phyloP scores from a whole-genome alignment of 2,888 invertebrate genomes.

The Choristoneura rosaceana region DNA sequence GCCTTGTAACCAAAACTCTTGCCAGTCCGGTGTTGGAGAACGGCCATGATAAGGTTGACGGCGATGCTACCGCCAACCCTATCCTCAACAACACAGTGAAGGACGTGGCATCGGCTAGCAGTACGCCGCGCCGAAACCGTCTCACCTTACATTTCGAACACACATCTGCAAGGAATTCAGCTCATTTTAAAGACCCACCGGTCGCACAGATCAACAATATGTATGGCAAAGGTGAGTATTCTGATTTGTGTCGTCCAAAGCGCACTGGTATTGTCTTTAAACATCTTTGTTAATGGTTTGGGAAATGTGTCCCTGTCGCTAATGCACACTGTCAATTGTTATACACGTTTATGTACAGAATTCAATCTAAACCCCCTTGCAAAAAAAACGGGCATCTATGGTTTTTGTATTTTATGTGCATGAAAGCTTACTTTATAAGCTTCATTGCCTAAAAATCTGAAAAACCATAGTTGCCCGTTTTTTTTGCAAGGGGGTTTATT shows the following conservation, averaged over 20 bases:
- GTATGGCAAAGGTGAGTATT: slow-evolving; percentile 74
- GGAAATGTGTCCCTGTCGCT: slow-evolving; percentile 25
- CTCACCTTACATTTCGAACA: slow-evolving; percentile 91
- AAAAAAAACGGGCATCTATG: too few relatives aligned
- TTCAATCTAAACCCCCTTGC: too few relatives aligned
- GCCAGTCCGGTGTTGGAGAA: slow-evolving; percentile 72
- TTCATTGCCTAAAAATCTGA: too few relatives aligned
- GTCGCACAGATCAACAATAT: slow-evolving; percentile 59
- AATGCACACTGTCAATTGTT: slow-evolving; percentile 28
- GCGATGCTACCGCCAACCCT: slow-evolving; percentile 59
- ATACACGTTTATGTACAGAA: not conserved
- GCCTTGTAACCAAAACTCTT: slow-evolving; percentile 81
- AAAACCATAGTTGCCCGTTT: too few relatives aligned
- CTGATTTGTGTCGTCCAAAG: slow-evolving; percentile 6
- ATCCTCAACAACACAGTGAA: slow-evolving; percentile 57
- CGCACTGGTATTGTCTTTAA: slow-evolving; percentile 31
- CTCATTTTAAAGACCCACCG: slow-evolving; percentile 91
- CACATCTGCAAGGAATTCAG: slow-evolving; percentile 88
- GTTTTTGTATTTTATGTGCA: too few relatives aligned
- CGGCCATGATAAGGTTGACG: slow-evolving; percentile 71
- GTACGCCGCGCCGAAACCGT: slow-evolving; percentile 87
- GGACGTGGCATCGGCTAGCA: slow-evolving; percentile 68
- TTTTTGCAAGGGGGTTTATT: too few relatives aligned
- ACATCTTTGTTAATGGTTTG: slow-evolving; percentile 20
- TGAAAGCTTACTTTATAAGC: too few relatives aligned